phyloP scores from a whole-genome alignment of 2,797 vertebrate species.

The Antrozous pallidus region DNA sequence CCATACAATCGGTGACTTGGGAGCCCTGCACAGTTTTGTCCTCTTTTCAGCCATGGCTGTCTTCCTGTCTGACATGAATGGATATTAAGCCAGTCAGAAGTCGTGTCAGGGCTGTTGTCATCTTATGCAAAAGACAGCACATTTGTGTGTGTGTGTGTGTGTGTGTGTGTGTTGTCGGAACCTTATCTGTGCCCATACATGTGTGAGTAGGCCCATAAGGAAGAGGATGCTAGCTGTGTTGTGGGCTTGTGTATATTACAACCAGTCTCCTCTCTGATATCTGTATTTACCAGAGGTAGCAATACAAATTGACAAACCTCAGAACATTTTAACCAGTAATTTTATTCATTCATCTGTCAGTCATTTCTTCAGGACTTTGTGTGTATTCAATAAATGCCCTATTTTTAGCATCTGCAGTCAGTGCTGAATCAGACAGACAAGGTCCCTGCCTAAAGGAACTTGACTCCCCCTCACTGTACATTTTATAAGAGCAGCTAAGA shows the following conservation, averaged over 20 bases:
- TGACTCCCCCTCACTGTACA: background rate
- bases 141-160: background rate
- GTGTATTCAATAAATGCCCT: background rate
- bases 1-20: background rate
- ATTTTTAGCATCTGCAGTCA: background rate
- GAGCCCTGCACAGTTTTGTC: background rate
- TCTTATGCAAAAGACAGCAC: background rate
- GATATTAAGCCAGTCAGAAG: background rate
- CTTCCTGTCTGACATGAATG: background rate
- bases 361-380: background rate
- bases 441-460: background rate
- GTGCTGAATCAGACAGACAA: background rate
- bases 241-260: background rate
- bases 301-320: background rate
- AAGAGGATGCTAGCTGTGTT: background rate
- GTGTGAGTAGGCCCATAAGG: background rate
- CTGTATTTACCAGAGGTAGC: background rate
- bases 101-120: background rate
- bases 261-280: background rate
- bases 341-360: background rate
- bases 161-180: background rate
- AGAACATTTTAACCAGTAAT: background rate
- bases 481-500: constrained; percentile 3
- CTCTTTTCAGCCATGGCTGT: background rate
- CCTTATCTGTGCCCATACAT: background rate